Conservation (phyloP, 2,113 vertebrate species). For the Pseudorhombus dupliciocellatus region DNA sequence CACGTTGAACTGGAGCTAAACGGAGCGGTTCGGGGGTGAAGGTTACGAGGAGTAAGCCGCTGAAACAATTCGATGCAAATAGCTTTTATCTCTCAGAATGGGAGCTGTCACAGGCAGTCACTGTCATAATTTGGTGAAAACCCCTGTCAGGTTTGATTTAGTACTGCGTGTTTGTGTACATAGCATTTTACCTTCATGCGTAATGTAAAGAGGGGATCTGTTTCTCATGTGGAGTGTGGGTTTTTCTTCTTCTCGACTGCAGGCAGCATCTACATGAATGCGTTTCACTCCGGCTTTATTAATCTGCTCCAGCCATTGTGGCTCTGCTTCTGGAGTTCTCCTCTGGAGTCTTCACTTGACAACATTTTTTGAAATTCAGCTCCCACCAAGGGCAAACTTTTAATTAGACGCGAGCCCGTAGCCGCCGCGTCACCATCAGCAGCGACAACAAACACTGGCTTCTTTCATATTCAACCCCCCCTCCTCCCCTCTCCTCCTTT, state of each 20-base stretch:
- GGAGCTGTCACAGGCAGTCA: conserved; percentile 48
- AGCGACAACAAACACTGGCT: conserved; percentile 44
- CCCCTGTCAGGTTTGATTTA: conserved; percentile 31
- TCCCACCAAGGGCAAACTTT: conserved; percentile 39
- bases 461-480: conserved; percentile 14
- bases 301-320: background rate
- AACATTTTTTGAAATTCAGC: conserved; percentile 19
- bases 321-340: conserved; percentile 9
- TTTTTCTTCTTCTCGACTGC: background rate
- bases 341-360: background rate
- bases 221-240: background rate
- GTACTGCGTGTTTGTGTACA: background rate
- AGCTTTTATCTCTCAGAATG: conserved; percentile 22
- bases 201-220: conserved; percentile 3
- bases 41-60: conserved; percentile 34
- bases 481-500: background rate
- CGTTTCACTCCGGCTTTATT: background rate
- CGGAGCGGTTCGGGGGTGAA: conserved; percentile 45
- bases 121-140: conserved; percentile 48
- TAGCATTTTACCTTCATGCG: background rate
- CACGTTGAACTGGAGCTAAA: conserved; percentile 37
- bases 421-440: background rate
- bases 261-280: background rate
- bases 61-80: conserved; percentile 57
- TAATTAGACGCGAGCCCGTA: conserved; percentile 43